Evolutionary conservation across 2,797 vertebrate species (phyloP), one percentile per base, ranked within the genome.

Genomic region (Kryptopterus vitreolus): DNA sequence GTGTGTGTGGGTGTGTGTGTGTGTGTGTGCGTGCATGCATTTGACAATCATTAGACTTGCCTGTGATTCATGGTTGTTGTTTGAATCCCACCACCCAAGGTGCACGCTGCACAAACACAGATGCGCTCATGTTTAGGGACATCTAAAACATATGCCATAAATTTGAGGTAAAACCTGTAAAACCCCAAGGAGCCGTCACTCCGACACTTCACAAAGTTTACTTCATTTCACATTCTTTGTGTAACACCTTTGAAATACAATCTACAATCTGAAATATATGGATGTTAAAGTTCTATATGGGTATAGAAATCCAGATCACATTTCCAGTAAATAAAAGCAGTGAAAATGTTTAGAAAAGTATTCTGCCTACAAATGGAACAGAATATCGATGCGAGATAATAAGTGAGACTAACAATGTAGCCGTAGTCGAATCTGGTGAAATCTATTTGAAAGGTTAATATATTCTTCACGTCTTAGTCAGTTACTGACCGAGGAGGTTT

Each of bases 11-110:
- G 24, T 62, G 73, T 22, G 38, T 22, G 57, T 22, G 58, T 22
- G 38, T n/a, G 59, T 53, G 61, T 50, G 20, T 20, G 52, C 8
- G 53, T 31, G 55, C 3, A 22, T 75, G 73, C 38, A 50, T 76
- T 63, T 72, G 77, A 76, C 57, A 76, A 35, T 77, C 84, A 77
- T 82, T 86, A 82, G 75, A 57, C 61, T 62, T n/a, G 61, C 3
- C 48, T 59, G 78, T 86, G 81, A 84, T 77, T 86, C 80, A 83
- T 83, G 81, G 33, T 59, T 69, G 70, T 57, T 63, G 66, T 83
- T 84, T 55, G 66, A 18, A 57, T 69, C 46, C 80, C 78, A 76
- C 76, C 78, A 81, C 58, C 59, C 71, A 77, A 57, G 38, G 53
- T 50, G 79, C 69, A 24, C 58, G 26, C 71, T 2, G 20, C 16